Evolutionary conservation across 2,797 vertebrate genomes (phyloP).

Genomic region (Furcifer pardalis): DNA sequence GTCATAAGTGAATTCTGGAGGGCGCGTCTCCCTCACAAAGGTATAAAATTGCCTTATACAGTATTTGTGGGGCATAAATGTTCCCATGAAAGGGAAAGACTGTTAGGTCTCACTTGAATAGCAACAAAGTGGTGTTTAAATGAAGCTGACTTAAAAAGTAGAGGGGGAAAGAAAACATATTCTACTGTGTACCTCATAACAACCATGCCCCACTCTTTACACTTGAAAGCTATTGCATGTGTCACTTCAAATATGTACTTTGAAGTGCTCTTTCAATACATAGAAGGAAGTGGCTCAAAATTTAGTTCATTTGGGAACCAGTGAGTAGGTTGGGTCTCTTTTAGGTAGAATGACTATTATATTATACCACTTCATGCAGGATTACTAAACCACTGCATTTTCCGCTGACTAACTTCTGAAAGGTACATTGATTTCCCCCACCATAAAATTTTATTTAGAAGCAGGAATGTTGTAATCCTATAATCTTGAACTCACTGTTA

Average conservation of each 20-base stretch:
- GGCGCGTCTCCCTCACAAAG: no score
- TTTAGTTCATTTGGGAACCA: neutral
- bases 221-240: neutral
- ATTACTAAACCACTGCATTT: neutral
- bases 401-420: neutral
- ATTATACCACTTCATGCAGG: neutral
- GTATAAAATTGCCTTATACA: no score
- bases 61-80: no score
- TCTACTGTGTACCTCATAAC: neutral
- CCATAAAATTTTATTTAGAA: no score
- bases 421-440: neutral
- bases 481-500: no score
- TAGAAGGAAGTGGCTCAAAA: neutral
- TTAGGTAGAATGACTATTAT: neutral
- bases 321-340: neutral
- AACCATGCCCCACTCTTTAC: neutral
- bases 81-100: no score
- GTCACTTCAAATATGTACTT: neutral
- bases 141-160: neutral
- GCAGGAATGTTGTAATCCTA: neutral
- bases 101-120: no score
- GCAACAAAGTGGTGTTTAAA: neutral
- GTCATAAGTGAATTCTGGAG: neutral
- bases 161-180: neutral
- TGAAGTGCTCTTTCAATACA: neutral